Conservation (phyloP, 1,140 invertebrate genomes). For the Drosophila elegans region DNA sequence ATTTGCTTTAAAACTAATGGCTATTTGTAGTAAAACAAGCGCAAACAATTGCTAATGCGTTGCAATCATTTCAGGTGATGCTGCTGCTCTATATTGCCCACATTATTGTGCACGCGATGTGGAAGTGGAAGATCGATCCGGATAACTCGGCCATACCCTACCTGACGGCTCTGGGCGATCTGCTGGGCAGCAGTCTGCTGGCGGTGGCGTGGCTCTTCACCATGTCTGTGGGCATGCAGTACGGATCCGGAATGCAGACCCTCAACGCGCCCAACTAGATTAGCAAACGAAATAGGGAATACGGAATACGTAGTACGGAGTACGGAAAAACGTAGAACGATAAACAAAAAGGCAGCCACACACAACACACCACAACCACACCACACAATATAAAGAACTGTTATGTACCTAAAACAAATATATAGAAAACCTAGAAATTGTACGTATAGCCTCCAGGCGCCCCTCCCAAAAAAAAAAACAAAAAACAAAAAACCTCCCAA, state of each 20-base stretch:
- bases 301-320: neutral
- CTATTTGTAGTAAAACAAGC: neutral
- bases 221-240: conserved; percentile 87
- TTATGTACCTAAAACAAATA: conserved; percentile 52
- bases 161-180: conserved; percentile 96
- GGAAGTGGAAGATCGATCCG: conserved; percentile 95
- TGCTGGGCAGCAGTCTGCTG: conserved; percentile 94
- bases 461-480: neutral
- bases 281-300: neutral
- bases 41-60: conserved; percentile 6
- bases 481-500: conserved; percentile 14
- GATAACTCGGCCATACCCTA: conserved; percentile 99
- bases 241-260: conserved; percentile 83
- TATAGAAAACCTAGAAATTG: conserved; percentile 35
- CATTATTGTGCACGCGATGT: conserved; percentile 95
- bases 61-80: conserved; percentile 87
- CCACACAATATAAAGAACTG: conserved; percentile 43
- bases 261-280: conserved; percentile 76
- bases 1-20: neutral
- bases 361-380: conserved; percentile 14
- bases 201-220: conserved; percentile 94
- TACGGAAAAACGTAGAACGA: conserved; percentile 2
- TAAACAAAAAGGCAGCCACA: conserved; percentile 21
- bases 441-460: conserved; percentile 17
- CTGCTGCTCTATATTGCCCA: conserved; percentile 93